phyloP scores from a whole-genome alignment of 2,113 vertebrate genomes.

The Notarius lentiginosus region DNA sequence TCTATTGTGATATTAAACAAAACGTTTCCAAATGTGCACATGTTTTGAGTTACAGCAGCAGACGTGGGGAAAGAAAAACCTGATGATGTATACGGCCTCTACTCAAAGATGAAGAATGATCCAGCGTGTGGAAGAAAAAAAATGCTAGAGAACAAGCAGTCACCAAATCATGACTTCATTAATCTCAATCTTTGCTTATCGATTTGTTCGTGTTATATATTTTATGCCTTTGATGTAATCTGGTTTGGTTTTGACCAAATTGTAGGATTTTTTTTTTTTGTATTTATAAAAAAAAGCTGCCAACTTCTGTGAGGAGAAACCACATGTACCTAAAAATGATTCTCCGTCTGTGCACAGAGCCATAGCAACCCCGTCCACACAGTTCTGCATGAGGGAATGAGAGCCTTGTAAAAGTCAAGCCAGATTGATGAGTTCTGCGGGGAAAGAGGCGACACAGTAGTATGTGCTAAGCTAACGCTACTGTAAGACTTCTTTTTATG shows the following conservation, averaged over 20 bases:
- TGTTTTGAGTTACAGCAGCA: slow-evolving; percentile 68
- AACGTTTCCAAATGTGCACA: slow-evolving; percentile 67
- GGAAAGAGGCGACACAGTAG: slow-evolving; percentile 29
- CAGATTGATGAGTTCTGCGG: slow-evolving; percentile 68
- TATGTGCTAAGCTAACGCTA: not conserved
- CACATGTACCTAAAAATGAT: slow-evolving; percentile 68
- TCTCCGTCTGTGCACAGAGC: slow-evolving; percentile 60
- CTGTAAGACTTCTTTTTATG: not conserved
- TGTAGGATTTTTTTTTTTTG: slow-evolving; percentile 29
- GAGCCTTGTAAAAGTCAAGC: slow-evolving; percentile 65
- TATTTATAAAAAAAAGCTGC: slow-evolving; percentile 27
- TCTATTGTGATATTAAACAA: slow-evolving; percentile 71
- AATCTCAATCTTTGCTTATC: slow-evolving; percentile 38
- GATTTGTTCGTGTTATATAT: not conserved
- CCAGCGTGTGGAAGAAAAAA: slow-evolving; percentile 56
- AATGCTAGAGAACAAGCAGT: slow-evolving; percentile 45
- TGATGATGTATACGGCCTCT: slow-evolving; percentile 63
- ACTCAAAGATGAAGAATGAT: slow-evolving; percentile 57
- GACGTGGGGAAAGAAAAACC: slow-evolving; percentile 48
- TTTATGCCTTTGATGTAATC: slow-evolving; percentile 50
- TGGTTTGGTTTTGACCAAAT: slow-evolving; percentile 53
- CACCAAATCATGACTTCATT: slow-evolving; percentile 34
- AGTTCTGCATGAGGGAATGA: slow-evolving; percentile 63
- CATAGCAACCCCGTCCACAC: slow-evolving; percentile 75
- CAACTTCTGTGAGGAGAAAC: slow-evolving; percentile 58